Evolutionary conservation across 2,888 invertebrate species (phyloP), one percentile per base, ranked within the genome.

Genomic region (Pristionchus entomophagus): DNA sequence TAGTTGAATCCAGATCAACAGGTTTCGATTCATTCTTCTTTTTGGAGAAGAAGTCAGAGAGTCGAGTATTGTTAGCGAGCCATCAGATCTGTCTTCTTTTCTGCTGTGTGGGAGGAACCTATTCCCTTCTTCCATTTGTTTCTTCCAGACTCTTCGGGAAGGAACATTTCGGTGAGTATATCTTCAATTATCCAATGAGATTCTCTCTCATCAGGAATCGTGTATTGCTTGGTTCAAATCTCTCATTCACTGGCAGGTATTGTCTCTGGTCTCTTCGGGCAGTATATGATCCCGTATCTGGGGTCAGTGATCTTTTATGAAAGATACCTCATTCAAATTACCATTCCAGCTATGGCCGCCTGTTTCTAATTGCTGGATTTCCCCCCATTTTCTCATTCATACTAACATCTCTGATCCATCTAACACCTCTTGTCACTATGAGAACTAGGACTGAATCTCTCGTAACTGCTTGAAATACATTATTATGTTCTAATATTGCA

Each of bases 21-120:
- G n/a, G n/a, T n/a, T n/a, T n/a, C n/a, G n/a, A n/a, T n/a, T n/a
- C n/a, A n/a, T n/a, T n/a, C n/a, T n/a, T n/a, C n/a, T n/a, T n/a
- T n/a, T n/a, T n/a, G n/a, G n/a, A n/a, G n/a, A n/a, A n/a, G n/a
- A n/a, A n/a, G n/a, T n/a, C n/a, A n/a, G n/a, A n/a, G n/a, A n/a
- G n/a, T n/a, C n/a, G n/a, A n/a, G n/a, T n/a, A n/a, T n/a, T n/a
- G n/a, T n/a, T n/a, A n/a, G n/a, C n/a, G n/a, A n/a, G n/a, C n/a
- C n/a, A n/a, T 51, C 82, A 91, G 92, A 88, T 92, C 5, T 92
- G 91, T 82, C 86, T 87, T 4, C 92, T 93, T 87, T 93, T 92
- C 86, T 86, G 87, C 29, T 89, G 91, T 77, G 89, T 92, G 73
- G 92, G 92, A 22, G 92, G 91, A n/a, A 91, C 91, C 3, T 93